A percentile compares a stretch with the other conserved stretches of the same genome.
These are phyloP conservation scores for Papilio glaucus DNA, from an alignment of 1,140 invertebrate genomes.

Conservation along the genomic window DNA sequence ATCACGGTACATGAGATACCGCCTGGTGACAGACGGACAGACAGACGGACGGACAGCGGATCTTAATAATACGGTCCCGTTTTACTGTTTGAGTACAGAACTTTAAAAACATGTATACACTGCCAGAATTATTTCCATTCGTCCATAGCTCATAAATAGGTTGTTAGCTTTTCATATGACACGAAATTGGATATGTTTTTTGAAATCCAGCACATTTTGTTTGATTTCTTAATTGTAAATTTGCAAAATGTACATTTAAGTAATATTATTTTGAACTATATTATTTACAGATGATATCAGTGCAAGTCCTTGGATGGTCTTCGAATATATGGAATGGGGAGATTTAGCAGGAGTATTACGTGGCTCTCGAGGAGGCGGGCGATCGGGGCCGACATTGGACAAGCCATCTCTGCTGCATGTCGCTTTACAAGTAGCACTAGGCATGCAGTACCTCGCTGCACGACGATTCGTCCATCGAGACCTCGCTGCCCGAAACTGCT, in stretches of 20 bases:
- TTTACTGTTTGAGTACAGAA: no score
- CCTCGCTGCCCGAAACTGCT: conserved; percentile 94
- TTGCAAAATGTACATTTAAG: not conserved
- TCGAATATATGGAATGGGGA: conserved; percentile 96
- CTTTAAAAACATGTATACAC: not conserved
- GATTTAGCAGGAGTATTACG: conserved; percentile 93
- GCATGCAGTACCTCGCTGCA: conserved; percentile 94
- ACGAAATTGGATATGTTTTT: no score
- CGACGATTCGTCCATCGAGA: conserved; percentile 96
- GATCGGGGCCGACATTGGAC: conserved; percentile 75
- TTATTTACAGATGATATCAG: conserved; percentile 84
- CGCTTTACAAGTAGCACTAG: conserved; percentile 89
- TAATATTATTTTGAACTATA: conserved; percentile 9
- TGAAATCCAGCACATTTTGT: no score
- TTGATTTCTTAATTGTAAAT: no score
- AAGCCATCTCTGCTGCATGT: conserved; percentile 86
- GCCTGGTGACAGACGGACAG: no score
- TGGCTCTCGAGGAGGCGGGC: conserved; percentile 83
- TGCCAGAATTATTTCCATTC: not conserved
- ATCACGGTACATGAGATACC: no score
- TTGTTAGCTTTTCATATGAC: no score
- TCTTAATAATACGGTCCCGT: no score
- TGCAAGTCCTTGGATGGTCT: conserved; percentile 94
- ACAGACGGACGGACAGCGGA: no score
- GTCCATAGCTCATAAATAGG: no score